These are phyloP conservation scores for Lordiphosa mommai DNA, from an alignment of 1,140 invertebrate species.

Conservation along the genomic window DNA sequence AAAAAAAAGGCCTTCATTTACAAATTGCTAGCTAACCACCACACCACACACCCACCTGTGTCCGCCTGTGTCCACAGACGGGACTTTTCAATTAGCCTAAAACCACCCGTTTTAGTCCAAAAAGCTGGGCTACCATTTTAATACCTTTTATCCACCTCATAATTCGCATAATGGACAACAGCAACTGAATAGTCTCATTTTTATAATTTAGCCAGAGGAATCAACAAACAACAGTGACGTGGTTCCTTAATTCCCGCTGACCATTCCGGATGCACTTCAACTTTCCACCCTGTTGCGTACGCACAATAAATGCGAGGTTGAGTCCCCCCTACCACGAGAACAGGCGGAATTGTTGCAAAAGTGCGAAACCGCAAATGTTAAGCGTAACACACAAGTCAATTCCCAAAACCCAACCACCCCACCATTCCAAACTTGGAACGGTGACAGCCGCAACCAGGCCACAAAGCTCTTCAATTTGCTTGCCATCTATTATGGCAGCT, in stretches of 20 bases:
- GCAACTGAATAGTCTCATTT: slow-evolving; percentile 17
- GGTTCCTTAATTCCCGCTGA: slow-evolving; percentile 33
- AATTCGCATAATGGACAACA: slow-evolving; percentile 70
- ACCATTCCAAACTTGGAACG: slow-evolving; percentile 31
- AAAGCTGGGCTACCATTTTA: slow-evolving; percentile 59
- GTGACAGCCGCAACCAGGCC: slow-evolving; percentile 63
- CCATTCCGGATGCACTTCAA: slow-evolving; percentile 77
- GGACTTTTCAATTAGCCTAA: slow-evolving; percentile 74
- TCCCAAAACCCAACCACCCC: slow-evolving; percentile 24
- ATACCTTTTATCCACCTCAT: slow-evolving; percentile 78
- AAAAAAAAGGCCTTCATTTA: slow-evolving; percentile 33
- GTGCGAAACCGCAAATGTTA: slow-evolving; percentile 79
- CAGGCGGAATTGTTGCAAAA: slow-evolving; percentile 70
- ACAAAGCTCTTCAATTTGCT: slow-evolving; percentile 79
- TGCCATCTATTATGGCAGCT: slow-evolving; percentile 78
- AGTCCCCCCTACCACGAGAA: neutral
- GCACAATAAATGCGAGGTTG: slow-evolving; percentile 41
- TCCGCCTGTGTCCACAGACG: slow-evolving; percentile 7
- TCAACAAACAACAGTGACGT: slow-evolving; percentile 45
- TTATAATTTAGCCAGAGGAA: slow-evolving; percentile 45
- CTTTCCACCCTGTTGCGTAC: slow-evolving; percentile 79
- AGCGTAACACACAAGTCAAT: slow-evolving; percentile 74
- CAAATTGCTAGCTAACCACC: slow-evolving; percentile 37
- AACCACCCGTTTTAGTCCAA: slow-evolving; percentile 35
- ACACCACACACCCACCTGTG: slow-evolving; percentile 23